phyloP scores from a whole-genome alignment of 2,888 invertebrate genomes.

The Selenia dentaria region DNA sequence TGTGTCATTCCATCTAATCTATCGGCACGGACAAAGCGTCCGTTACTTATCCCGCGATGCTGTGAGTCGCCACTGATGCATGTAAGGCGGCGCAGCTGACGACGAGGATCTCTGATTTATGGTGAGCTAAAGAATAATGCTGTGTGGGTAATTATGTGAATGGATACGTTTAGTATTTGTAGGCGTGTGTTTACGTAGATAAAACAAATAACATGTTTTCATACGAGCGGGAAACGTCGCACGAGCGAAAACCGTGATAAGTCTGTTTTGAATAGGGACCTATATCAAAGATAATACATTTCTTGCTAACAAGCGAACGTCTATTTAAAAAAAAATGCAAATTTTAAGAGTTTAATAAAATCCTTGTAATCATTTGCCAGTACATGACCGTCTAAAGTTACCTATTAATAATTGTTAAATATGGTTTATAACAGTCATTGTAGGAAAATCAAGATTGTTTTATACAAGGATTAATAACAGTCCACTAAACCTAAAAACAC shows the following conservation, averaged over 20 bases:
- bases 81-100: constrained; percentile 77
- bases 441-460: constrained; percentile 8
- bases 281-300: no score
- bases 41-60: constrained; percentile 69
- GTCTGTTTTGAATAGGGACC: no score
- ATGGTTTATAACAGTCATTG: not conserved
- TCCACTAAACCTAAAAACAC: constrained; percentile 26
- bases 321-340: no score
- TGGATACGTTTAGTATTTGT: constrained; percentile 14
- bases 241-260: no score
- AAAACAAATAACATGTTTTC: not conserved
- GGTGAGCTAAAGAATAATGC: constrained; percentile 14
- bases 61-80: constrained; percentile 74
- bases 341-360: no score
- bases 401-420: not conserved
- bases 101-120: constrained; percentile 15
- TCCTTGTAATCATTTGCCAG: no score
- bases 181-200: not conserved
- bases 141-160: constrained; percentile 22
- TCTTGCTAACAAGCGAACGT: no score
- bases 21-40: constrained; percentile 81
- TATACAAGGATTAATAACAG: constrained; percentile 25
- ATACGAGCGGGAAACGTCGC: no score
- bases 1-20: constrained; percentile 50
- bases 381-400: no score